phyloP scores from a whole-genome alignment of 2,113 vertebrate species.

The Oreochromis aureus region DNA sequence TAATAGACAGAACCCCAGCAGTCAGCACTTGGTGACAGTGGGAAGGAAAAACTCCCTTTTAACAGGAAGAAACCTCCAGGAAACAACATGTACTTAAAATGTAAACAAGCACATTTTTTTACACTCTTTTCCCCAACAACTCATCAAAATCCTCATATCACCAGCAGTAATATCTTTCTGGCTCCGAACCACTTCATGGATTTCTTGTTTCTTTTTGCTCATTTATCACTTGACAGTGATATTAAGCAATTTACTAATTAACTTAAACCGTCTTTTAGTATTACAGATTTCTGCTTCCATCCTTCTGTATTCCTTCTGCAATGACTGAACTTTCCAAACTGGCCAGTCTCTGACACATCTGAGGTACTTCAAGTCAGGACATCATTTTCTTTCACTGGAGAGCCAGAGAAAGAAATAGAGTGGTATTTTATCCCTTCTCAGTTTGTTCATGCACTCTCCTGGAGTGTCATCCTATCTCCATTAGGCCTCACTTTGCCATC shows the following conservation, averaged over 20 bases:
- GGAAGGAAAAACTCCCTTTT: not conserved
- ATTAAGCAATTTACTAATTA: not conserved
- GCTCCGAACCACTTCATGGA: not conserved
- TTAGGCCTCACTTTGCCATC: slow-evolving; percentile 51
- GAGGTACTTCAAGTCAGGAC: slow-evolving; percentile 40
- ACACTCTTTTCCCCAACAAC: not conserved
- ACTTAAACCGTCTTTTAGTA: not conserved
- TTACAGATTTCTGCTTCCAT: not conserved
- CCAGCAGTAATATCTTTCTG: not conserved
- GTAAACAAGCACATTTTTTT: not conserved
- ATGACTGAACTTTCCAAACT: slow-evolving; percentile 1
- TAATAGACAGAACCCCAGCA: not conserved
- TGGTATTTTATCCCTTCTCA: slow-evolving; percentile 41
- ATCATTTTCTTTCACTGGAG: slow-evolving; percentile 55
- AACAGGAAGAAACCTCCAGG: not conserved
- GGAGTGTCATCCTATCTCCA: slow-evolving; percentile 61
- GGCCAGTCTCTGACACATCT: slow-evolving; percentile 11
- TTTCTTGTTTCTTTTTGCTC: not conserved
- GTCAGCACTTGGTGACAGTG: not conserved
- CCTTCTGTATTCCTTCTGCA: not conserved
- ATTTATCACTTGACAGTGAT: not conserved
- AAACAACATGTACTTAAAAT: not conserved
- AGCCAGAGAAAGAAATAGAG: slow-evolving; percentile 35
- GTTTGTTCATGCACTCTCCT: slow-evolving; percentile 46
- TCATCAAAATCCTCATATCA: not conserved